phyloP scores from a whole-genome alignment of 2,888 invertebrate genomes.

The Sinodicranocentrus sp. region DNA sequence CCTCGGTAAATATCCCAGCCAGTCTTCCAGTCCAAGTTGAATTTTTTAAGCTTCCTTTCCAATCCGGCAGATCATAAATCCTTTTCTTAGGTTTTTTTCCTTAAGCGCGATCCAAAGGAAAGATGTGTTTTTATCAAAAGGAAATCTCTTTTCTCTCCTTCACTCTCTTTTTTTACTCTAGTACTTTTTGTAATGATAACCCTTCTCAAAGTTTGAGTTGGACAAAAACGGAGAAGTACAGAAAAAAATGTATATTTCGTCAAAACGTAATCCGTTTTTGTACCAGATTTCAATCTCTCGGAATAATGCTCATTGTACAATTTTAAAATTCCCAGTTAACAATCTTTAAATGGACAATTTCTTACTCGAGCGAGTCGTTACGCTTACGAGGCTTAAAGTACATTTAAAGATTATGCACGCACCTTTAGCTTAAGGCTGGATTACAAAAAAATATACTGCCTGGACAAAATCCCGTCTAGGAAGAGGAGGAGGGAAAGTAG shows the following conservation, averaged over 20 bases:
- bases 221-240: conserved; percentile 6
- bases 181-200: neutral
- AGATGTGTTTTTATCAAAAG: conserved; percentile 15
- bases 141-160: neutral
- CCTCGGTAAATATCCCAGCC: neutral
- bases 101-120: conserved; percentile 2
- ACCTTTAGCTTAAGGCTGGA: conserved; percentile 38
- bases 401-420: conserved; percentile 62
- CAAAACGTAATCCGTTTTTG: conserved; percentile 46
- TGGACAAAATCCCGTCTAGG: neutral
- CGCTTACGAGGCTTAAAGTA: neutral
- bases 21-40: neutral
- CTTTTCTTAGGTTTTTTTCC: conserved; percentile 43
- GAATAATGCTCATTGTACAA: conserved; percentile 1
- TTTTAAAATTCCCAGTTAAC: conserved; percentile 26
- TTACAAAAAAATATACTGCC: neutral
- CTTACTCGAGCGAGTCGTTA: neutral
- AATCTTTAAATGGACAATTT: conserved; percentile 32
- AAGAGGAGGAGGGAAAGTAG: conserved; percentile 8
- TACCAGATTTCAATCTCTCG: conserved; percentile 39
- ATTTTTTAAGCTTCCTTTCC: conserved; percentile 36
- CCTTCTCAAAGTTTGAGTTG: conserved; percentile 8
- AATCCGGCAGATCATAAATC: conserved; percentile 69
- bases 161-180: neutral
- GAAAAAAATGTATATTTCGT: neutral